phyloP scores from a whole-genome alignment of 2,113 vertebrate species.

The Tachuris rubrigastra region DNA sequence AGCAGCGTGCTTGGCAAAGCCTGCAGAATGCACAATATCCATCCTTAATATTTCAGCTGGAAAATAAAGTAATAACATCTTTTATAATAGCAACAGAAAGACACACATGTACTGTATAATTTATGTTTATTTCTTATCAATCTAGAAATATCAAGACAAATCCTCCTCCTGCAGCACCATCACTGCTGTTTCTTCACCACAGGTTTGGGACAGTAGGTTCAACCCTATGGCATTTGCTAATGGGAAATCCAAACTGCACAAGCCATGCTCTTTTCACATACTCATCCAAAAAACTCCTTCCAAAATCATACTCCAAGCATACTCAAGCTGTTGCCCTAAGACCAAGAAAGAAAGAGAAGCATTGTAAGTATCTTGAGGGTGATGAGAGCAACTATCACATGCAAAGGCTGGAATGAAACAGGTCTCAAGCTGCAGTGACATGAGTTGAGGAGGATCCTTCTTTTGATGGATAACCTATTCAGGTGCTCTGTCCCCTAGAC shows the following conservation, averaged over 20 bases:
- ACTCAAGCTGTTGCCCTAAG: not conserved
- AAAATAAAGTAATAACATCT: conserved; percentile 4
- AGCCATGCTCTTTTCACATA: not conserved
- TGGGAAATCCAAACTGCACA: not conserved
- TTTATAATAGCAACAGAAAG: not conserved
- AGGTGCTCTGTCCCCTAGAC: not conserved
- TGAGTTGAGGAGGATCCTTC: accelerated
- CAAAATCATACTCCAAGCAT: not conserved
- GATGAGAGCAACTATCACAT: not conserved
- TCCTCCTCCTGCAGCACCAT: not conserved
- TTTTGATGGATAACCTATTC: not conserved
- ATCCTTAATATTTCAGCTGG: not conserved
- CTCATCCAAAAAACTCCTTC: not conserved
- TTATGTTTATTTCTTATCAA: not conserved
- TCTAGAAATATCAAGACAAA: not conserved
- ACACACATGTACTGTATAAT: not conserved
- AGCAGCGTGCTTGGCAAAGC: not conserved
- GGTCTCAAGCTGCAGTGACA: not conserved
- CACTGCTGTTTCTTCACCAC: accelerated
- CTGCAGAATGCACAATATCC: not conserved
- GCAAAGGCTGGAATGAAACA: accelerated
- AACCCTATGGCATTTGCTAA: not conserved
- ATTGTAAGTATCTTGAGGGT: not conserved
- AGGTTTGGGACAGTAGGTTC: not conserved
- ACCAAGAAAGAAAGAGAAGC: not conserved